Evolutionary conservation across 2,797 vertebrate species (phyloP), one percentile per base, ranked within the genome.

Genomic region (Pterois miles): DNA sequence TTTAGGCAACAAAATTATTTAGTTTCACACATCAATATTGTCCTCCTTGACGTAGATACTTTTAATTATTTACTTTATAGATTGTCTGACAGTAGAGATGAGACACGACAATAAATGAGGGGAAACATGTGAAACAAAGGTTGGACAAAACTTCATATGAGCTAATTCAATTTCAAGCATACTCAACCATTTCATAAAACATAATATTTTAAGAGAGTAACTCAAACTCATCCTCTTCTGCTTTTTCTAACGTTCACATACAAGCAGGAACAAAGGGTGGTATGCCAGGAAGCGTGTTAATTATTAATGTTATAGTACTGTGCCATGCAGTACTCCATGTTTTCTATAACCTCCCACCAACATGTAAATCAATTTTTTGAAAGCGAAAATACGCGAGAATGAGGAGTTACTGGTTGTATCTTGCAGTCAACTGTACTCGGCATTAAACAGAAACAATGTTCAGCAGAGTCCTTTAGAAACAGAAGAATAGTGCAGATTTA

Each of bases 361-460:
- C 46, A 65, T 36, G 27, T 52, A 6, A 50, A 57, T 52, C 33
- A 20, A 53, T 63, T 33, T 36, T 13, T 6, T 57, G 9, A 59
- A n/a, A 46, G 16, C 8, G 6, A 53, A 43, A 13, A 38, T 9
- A 12, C 36, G 25, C 31, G 38, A 76, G 65, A 66, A 59, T 53
- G 43, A 64, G 13, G 18, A 63, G 31, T 46, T 46, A 46, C 48
- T 50, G 48, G 20, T 71, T 65, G n/a, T 3, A 31, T 36, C 36
- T 86, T 22, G 2, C 33, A 67, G 62, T 74, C n/a, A n/a, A n/a
- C n/a, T n/a, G n/a, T n/a, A n/a, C n/a, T 74, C 65, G 75, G 12
- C 22, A 67, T 68, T 54, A 60, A 48, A 60, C 34, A 40, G n/a
- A 7, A 73, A 14, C 10, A n/a, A n/a, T 16, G 7, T 34, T 74